phyloP scores from a whole-genome alignment of 2,113 vertebrate genomes.

The Myanophis thanlyinensis region DNA sequence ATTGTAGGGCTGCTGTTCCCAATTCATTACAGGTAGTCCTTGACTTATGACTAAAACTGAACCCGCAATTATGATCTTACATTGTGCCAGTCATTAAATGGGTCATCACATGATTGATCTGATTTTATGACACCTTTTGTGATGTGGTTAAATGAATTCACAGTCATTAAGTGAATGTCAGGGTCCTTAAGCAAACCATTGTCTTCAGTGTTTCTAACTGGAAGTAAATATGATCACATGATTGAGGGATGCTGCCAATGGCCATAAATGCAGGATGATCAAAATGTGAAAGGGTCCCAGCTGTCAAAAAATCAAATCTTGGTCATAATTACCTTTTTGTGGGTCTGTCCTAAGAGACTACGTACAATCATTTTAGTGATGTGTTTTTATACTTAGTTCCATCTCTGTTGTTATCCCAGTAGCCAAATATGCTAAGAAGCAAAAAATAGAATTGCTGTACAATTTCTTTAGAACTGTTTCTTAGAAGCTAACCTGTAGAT shows the following conservation, averaged over 20 bases:
- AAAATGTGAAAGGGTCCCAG: no score
- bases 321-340: no score
- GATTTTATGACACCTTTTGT: no score
- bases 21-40: not conserved
- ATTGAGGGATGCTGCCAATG: not conserved
- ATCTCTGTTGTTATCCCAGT: not conserved
- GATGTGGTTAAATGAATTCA: not conserved
- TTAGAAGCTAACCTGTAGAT: not conserved
- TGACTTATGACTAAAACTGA: not conserved
- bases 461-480: not conserved
- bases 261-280: not conserved
- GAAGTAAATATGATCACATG: not conserved
- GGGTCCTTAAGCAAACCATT: not conserved
- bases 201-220: not conserved
- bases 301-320: no score
- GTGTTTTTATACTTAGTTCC: not conserved
- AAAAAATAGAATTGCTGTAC: not conserved
- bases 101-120: not conserved
- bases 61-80: not conserved
- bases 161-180: not conserved
- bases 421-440: not conserved
- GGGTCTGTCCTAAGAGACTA: no score
- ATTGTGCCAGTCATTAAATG: not conserved
- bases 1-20: not conserved
- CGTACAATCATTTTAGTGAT: not conserved